Evolutionary conservation across 2,113 vertebrate genomes (phyloP), one percentile per base, ranked within the genome.

Genomic region (Odontophorus gujanensis): DNA sequence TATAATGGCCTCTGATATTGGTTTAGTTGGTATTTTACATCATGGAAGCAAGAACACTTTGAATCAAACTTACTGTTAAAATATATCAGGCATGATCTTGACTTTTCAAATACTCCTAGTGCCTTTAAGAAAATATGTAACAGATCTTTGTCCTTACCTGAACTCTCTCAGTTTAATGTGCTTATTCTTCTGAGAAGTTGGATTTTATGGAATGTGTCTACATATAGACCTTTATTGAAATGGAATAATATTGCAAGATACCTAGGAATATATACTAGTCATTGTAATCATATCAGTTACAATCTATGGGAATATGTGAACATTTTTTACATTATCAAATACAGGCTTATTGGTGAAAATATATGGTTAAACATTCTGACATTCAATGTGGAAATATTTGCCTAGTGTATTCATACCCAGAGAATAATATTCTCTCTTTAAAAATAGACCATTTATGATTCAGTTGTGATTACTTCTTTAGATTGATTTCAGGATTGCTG

Each of bases 301-400:
- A 87, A 68, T 91, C 82, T 55, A 65, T 59, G 63, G 77, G 38
- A 81, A 87, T 80, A 43, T 61, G 63, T 75, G 59, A 90, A 74
- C 77, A 57, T 61, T 80, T 96, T 67, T 59, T 69, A n/a, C 57
- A 66, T 94, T 92, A 88, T 63, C 71, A 94, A 92, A 91, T 79
- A 83, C 38, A 75, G 78, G 77, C 40, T 87, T 80, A 75, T 83
- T 91, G 89, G 67, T 89, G 81, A 89, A 53, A 80, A 91, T 81
- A 71, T 65, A 57, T 78, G 47, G 75, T 94, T 95, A 86, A 85
- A 50, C 36, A 61, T 92, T 81, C 84, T 94, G 89, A 87, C 65
- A 87, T 87, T 93, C 82, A 80, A 74, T 93, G 47, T 86, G 63
- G 81, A 94, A 91, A 94, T 87, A 77, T 75, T 95, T 95, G 57